Base-by-base conservation (phyloP, 2,113 vertebrate genomes). In the Saguinus midas region DNA sequence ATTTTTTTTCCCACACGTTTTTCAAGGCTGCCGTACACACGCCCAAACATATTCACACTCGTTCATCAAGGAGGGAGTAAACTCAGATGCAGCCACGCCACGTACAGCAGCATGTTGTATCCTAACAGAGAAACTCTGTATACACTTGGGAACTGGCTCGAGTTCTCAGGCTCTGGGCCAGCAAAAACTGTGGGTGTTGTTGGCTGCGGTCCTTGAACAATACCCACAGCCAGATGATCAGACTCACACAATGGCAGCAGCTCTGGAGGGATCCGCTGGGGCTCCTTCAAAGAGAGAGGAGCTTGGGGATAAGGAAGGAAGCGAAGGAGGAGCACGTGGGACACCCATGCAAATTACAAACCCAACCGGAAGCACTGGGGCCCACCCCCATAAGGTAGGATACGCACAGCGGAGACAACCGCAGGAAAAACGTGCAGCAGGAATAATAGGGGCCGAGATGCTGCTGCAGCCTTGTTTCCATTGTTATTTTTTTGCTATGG, bases 111-210 rank as follows among this genome's bases (percentile, higher is more conserved):
- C 68, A 72, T 95, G 97, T 52, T 96, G 95, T 94, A 91, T 98
- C 98, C 96, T 95, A 93, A 94, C 57, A 6, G 96, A 91, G 97
- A 96, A 91, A 98, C 87, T 92, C 97, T 93, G 93, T 58, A 75
- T 87, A 73, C 35, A 2, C 90, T 92, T 95, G 97, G 97, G 97
- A 98, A 96, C 43, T 25, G 90, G 96, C 97, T 96, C 96, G 81
- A 94, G 91, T 43, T 91, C 88, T 58, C 87, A 81, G 98, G 98
- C 98, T 97, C 52, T 2, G 80, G 96, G 98, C 98, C 98, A 98
- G 97, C 91, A 97, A 72, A 96, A 94, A 96, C 98, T 64, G 98
- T 98, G 98, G 98, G 98, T 92, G 97, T 84, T 96, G 97, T 64
- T 98, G 98, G 96, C 98, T 93, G 29, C 9, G 48, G 97, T 97